Percentiles rank a stretch among this genome's conserved stretches.
Evolutionary conservation across 1,140 invertebrate genomes (phyloP).

Genomic region (Drosophila pseudoananassae): DNA sequence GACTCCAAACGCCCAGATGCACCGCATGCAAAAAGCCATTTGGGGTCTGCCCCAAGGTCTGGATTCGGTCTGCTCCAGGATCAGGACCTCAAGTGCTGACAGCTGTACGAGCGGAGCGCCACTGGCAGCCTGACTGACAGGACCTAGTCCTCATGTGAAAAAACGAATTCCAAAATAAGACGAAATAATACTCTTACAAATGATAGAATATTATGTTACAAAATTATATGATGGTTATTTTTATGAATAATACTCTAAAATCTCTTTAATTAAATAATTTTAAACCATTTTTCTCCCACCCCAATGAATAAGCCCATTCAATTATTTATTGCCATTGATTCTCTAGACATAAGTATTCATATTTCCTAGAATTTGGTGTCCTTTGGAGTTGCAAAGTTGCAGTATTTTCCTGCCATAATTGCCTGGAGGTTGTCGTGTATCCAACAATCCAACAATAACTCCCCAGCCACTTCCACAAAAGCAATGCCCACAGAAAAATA

Average conservation of each 20-base stretch:
- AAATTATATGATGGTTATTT: no score
- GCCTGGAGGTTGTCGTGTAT: slow-evolving; percentile 26
- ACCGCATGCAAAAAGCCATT: slow-evolving; percentile 18
- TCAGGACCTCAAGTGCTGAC: slow-evolving; percentile 13
- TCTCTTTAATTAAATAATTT: no score
- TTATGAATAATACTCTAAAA: no score
- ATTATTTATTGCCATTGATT: not conserved
- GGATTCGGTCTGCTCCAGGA: slow-evolving; percentile 13
- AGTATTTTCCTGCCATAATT: slow-evolving; percentile 37
- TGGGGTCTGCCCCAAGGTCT: slow-evolving; percentile 7
- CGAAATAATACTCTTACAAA: not conserved
- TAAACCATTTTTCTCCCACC: no score
- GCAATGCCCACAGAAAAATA: slow-evolving; percentile 7
- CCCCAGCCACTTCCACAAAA: slow-evolving; percentile 2
- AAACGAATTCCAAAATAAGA: not conserved
- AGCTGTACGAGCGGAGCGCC: slow-evolving; percentile 9
- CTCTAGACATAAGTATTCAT: not conserved
- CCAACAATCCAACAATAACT: slow-evolving; percentile 17
- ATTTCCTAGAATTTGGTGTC: not conserved
- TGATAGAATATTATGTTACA: no score
- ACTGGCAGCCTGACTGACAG: slow-evolving; percentile 17
- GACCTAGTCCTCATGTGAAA: not conserved
- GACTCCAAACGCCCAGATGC: slow-evolving; percentile 26
- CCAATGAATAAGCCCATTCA: no score
- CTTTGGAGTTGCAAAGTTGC: slow-evolving; percentile 15